Evolutionary conservation across 2,113 vertebrate species (phyloP), one percentile per base, ranked within the genome.

Genomic region (Grantiella picta): DNA sequence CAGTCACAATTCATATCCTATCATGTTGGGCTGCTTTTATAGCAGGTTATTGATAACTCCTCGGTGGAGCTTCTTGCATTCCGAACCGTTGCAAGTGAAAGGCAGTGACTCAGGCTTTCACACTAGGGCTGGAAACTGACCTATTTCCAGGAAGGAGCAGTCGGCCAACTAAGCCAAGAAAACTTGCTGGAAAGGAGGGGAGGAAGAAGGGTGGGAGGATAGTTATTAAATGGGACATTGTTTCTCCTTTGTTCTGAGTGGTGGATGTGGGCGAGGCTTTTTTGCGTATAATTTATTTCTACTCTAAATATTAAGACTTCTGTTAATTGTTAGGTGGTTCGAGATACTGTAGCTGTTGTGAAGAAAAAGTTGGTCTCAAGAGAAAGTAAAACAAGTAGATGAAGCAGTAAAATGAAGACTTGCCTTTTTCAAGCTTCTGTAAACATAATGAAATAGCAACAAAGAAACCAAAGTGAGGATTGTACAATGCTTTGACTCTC

Each of bases 91-190:
- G 29, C n/a, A 63, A 83, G 10, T 25, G 59, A 54, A 53, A 72
- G 59, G 81, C 61, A 38, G 49, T 28, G 40, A 54, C 57, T 87
- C 31, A 53, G 57, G 64, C 42, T 69, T 28, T 65, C 45, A 25
- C 66, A 19, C 2, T 2, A 44, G 14, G 63, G 13, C 73, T 91
- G 54, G 66, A 72, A 49, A 45, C 59, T 88, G 84, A 92, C 89
- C 87, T 91, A 79, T 70, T 95, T 96, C 84, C 89, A 91, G 73
- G 83, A 94, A 69, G 84, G 53, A 79, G 54, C 54, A 61, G 81
- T 31, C 31, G 0, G 61, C 36, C 35, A 78, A 17, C 44, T 23
- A 49, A 69, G 40, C 86, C 78, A 92, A 92, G 82, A 86, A 96
- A 82, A 63, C 23, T 64, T 82, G 47, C 13, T 56, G 70, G 21